Evolutionary conservation across 2,113 vertebrate genomes (phyloP).

Genomic region (Smithornis capensis): DNA sequence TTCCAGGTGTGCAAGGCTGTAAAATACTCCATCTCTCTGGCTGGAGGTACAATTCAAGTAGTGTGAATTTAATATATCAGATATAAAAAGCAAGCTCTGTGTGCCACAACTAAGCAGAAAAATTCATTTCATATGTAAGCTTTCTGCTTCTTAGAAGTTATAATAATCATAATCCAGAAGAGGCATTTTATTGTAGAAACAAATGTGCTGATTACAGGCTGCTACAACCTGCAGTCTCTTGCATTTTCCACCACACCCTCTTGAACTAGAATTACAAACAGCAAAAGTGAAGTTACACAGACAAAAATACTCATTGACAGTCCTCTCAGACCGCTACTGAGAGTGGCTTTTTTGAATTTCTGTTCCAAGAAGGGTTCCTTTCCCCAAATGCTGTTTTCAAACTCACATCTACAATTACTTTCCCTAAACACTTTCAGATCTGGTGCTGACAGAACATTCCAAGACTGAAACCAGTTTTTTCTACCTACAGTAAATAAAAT

Average conservation of each 20-base stretch:
- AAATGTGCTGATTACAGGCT: conserved; percentile 29
- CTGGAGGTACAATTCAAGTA: neutral
- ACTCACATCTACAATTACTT: neutral
- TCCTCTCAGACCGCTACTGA: neutral
- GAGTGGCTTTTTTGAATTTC: neutral
- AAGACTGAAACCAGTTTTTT: neutral
- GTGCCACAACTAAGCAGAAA: neutral
- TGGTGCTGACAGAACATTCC: neutral
- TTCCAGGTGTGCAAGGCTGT: neutral
- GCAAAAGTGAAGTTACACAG: neutral
- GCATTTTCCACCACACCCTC: conserved; percentile 35
- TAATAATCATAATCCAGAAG: conserved; percentile 14
- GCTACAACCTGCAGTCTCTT: neutral
- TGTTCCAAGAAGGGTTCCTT: neutral
- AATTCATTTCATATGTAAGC: neutral
- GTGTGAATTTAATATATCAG: neutral
- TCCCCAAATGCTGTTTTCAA: neutral
- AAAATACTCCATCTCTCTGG: neutral
- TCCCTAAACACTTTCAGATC: neutral
- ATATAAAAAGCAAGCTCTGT: neutral
- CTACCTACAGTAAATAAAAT: neutral
- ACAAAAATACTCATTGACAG: conserved; percentile 1
- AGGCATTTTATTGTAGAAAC: neutral
- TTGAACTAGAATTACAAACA: conserved; percentile 2
- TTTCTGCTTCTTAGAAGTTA: neutral